Evolutionary conservation across 1,140 invertebrate species (phyloP).

Genomic region (Oncopodura yosiiana): DNA sequence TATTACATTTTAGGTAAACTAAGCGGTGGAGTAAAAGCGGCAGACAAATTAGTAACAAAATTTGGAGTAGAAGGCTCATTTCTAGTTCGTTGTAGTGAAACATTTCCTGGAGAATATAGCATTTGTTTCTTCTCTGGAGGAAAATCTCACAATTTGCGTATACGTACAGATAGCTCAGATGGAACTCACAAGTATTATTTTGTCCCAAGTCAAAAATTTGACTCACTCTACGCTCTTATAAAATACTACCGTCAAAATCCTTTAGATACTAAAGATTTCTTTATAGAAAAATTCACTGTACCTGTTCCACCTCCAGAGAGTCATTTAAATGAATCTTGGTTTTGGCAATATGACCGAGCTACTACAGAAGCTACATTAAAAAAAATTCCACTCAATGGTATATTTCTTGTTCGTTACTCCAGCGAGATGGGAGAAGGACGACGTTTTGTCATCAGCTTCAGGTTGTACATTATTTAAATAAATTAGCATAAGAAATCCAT

Average conservation of each 20-base stretch:
- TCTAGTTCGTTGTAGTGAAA: slow-evolving; percentile 84
- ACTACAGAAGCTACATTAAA: slow-evolving; percentile 77
- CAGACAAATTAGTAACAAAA: slow-evolving; percentile 61
- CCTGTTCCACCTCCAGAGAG: slow-evolving; percentile 89
- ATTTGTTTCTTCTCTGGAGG: slow-evolving; percentile 68
- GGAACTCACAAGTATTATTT: background rate
- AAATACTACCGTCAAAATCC: slow-evolving; percentile 80
- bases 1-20: too few relatives aligned
- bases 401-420: slow-evolving; percentile 63
- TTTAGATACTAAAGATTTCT: slow-evolving; percentile 73
- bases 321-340: slow-evolving; percentile 90
- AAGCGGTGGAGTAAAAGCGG: slow-evolving; percentile 61
- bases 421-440: background rate
- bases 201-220: slow-evolving; percentile 66
- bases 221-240: slow-evolving; percentile 83
- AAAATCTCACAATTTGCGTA: background rate
- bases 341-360: slow-evolving; percentile 59
- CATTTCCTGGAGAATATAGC: slow-evolving; percentile 90
- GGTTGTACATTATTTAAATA: background rate
- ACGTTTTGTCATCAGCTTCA: slow-evolving; percentile 5
- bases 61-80: slow-evolving; percentile 65
- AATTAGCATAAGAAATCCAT: background rate
- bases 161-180: background rate
- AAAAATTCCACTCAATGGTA: slow-evolving; percentile 70
- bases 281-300: slow-evolving; percentile 66